These are phyloP conservation scores for Calephelis virginiensis DNA, from an alignment of 1,140 invertebrate species.

Conservation along the genomic window DNA sequence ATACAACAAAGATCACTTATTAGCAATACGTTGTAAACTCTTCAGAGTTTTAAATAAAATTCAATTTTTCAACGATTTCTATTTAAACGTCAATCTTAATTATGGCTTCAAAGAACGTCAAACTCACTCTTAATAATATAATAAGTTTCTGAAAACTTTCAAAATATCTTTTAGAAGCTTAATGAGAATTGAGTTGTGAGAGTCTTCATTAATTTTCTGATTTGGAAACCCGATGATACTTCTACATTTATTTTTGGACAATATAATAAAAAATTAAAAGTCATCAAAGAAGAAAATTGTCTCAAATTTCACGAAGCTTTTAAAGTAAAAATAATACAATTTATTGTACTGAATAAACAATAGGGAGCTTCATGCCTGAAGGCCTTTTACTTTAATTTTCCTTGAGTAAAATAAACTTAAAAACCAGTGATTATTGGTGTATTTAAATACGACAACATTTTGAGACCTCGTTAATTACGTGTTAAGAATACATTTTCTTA, in stretches of 20 bases:
- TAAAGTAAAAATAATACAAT: not conserved
- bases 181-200: slow-evolving; percentile 11
- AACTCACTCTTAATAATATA: slow-evolving; percentile 12
- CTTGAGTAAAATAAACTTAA: no score
- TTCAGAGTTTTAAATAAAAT: not conserved
- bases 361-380: no score
- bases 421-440: no score
- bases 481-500: no score
- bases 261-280: slow-evolving; percentile 2
- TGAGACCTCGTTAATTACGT: no score
- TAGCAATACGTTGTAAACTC: no score
- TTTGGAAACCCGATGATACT: slow-evolving; percentile 3
- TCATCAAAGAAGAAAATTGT: not conserved
- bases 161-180: slow-evolving; percentile 15
- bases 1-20: no score
- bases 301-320: not conserved
- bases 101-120: not conserved
- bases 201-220: slow-evolving; percentile 10
- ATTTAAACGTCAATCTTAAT: slow-evolving; percentile 11
- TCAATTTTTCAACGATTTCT: not conserved
- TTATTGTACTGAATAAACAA: not conserved
- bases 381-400: no score
- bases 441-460: no score
- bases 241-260: slow-evolving; percentile 1
- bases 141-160: slow-evolving; percentile 16